A percentile compares a stretch with the other conserved stretches of the same genome.
These are phyloP conservation scores for Karalla daura DNA, from an alignment of 2,797 vertebrate genomes.

Conservation along the genomic window DNA sequence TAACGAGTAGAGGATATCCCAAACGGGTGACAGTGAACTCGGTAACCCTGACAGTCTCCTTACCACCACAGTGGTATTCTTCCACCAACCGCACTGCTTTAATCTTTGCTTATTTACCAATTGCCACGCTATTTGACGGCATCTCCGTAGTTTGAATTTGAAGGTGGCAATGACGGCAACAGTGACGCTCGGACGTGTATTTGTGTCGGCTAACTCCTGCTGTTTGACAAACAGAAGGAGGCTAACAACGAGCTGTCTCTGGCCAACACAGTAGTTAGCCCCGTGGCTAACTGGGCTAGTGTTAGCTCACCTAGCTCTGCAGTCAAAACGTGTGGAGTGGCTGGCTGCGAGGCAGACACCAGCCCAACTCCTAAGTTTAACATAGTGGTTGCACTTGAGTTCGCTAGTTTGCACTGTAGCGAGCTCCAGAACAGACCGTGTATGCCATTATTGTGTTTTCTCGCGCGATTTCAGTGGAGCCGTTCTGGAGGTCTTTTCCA, in stretches of 20 bases:
- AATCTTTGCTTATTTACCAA: conserved; percentile 58
- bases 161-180: conserved; percentile 2
- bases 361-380: conserved; percentile 47
- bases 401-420: conserved; percentile 14
- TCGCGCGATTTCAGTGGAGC: conserved; percentile 49
- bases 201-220: conserved; percentile 36
- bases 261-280: conserved; percentile 55
- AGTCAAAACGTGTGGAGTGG: conserved; percentile 29
- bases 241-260: conserved; percentile 30
- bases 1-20: conserved; percentile 71
- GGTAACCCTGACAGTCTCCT: conserved; percentile 59
- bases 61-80: conserved; percentile 36
- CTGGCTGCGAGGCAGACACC: conserved; percentile 48
- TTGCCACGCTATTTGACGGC: conserved; percentile 40
- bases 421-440: conserved; percentile 33
- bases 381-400: conserved; percentile 12
- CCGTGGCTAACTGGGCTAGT: conserved; percentile 59
- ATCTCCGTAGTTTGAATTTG: conserved; percentile 15
- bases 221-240: conserved; percentile 42
- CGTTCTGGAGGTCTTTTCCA: conserved; percentile 47
- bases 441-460: conserved; percentile 57
- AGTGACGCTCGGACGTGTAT: conserved; percentile 33
- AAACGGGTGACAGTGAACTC: conserved; percentile 77
- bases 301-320: conserved; percentile 52
- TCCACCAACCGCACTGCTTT: conserved; percentile 44